Percentiles rank a stretch among this genome's conserved stretches.
These are phyloP conservation scores for Pao palembangensis DNA, from an alignment of 2,113 vertebrate species.

Conservation along the genomic window DNA sequence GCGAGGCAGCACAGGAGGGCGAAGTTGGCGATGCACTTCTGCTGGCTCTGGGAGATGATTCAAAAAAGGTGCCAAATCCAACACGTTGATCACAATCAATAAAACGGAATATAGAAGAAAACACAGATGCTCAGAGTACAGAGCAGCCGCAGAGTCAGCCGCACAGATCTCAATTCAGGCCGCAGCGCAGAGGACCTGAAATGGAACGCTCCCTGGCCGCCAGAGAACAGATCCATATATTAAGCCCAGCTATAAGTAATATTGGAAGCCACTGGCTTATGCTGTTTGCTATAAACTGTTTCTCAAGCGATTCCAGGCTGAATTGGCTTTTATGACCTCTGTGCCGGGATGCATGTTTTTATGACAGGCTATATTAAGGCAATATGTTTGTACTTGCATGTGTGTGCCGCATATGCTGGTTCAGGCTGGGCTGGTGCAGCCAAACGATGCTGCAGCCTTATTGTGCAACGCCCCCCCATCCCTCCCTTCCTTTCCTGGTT, in stretches of 20 bases:
- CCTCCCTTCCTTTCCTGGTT: constrained; percentile 5
- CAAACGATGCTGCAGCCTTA: constrained; percentile 16
- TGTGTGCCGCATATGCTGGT: not conserved
- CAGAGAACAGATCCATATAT: constrained; percentile 30
- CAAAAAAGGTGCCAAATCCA: not conserved
- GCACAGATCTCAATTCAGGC: constrained; percentile 15
- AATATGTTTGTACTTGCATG: constrained; percentile 11
- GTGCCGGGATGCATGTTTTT: constrained; percentile 16
- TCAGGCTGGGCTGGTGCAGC: constrained; percentile 21
- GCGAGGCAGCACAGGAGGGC: constrained; percentile 92
- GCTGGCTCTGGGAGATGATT: constrained; percentile 81
- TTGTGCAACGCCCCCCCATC: constrained; percentile 4
- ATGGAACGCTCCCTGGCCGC: constrained; percentile 37
- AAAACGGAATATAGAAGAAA: not conserved
- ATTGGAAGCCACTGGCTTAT: constrained; percentile 20
- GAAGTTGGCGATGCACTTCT: constrained; percentile 94
- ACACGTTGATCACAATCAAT: too few relatives aligned
- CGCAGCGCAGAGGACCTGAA: constrained; percentile 16
- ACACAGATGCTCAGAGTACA: not conserved
- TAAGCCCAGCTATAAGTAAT: constrained; percentile 7
- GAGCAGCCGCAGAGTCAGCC: not conserved
- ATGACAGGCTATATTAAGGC: constrained; percentile 36
- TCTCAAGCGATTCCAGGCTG: constrained; percentile 28
- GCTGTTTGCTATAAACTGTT: constrained; percentile 18
- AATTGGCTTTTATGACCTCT: constrained; percentile 54